Evolutionary conservation across 2,797 vertebrate genomes (phyloP).

Genomic region (Choloepus didactylus): DNA sequence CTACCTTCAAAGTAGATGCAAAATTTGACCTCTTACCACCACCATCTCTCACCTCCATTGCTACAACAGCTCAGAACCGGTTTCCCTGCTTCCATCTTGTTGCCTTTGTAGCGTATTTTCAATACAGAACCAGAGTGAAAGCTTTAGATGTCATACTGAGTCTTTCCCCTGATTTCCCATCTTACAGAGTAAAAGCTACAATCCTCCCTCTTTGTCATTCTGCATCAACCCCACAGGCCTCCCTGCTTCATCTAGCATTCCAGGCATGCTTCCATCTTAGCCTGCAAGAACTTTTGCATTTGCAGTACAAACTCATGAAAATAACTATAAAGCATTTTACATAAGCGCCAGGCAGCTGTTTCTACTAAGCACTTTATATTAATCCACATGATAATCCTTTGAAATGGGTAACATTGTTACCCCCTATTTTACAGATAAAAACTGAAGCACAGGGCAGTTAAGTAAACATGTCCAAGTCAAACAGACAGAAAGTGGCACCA

Average conservation of each 20-base stretch:
- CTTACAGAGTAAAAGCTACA: background rate
- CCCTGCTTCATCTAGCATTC: background rate
- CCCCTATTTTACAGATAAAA: conserved; percentile 53
- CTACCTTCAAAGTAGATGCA: background rate
- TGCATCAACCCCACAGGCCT: background rate
- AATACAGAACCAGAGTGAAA: background rate
- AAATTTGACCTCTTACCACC: background rate
- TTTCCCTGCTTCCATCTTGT: background rate
- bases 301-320: conserved; percentile 16
- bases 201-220: background rate
- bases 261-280: background rate
- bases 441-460: background rate
- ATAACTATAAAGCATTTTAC: background rate
- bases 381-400: conserved; percentile 33
- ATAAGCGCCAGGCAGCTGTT: background rate
- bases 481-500: background rate
- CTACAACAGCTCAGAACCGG: background rate
- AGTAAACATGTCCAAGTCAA: conserved; percentile 13
- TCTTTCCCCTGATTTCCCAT: conserved; percentile 32
- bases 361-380: background rate
- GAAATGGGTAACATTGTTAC: conserved; percentile 29
- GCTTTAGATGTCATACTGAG: conserved; percentile 19
- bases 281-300: conserved; percentile 44
- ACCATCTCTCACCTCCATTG: background rate
- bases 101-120: background rate